Percentiles rank a stretch among this genome's conserved stretches.
phyloP scores from a whole-genome alignment of 2,113 vertebrate genomes.

The Eolophus roseicapilla region DNA sequence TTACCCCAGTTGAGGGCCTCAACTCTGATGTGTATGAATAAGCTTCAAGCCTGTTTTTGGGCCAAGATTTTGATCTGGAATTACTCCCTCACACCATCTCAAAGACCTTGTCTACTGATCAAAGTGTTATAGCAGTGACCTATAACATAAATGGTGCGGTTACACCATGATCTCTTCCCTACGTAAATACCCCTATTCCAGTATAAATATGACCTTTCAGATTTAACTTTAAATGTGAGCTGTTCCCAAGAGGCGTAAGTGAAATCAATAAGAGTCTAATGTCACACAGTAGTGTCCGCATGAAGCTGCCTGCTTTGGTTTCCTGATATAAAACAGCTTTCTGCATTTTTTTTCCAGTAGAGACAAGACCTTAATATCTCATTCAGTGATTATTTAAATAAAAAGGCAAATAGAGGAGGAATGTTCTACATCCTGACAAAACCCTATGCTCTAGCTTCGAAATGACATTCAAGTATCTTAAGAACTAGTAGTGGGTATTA shows the following conservation, averaged over 20 bases:
- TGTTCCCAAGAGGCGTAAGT: neutral
- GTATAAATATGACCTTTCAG: neutral
- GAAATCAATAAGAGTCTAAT: neutral
- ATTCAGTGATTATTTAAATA: neutral
- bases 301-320: neutral
- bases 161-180: neutral
- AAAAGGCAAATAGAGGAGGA: neutral
- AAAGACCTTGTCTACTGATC: neutral
- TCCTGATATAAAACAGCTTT: neutral
- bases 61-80: neutral
- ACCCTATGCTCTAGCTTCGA: neutral
- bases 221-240: constrained; percentile 7
- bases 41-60: neutral
- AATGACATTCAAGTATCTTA: neutral
- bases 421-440: neutral
- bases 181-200: neutral
- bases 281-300: neutral
- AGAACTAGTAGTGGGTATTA: neutral
- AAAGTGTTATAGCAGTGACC: neutral
- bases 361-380: neutral
- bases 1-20: neutral
- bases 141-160: neutral
- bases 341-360: neutral
- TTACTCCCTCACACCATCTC: neutral
- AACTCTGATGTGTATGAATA: neutral